Evolutionary conservation across 2,888 invertebrate species (phyloP).

Genomic region (Halictus quadricinctus): DNA sequence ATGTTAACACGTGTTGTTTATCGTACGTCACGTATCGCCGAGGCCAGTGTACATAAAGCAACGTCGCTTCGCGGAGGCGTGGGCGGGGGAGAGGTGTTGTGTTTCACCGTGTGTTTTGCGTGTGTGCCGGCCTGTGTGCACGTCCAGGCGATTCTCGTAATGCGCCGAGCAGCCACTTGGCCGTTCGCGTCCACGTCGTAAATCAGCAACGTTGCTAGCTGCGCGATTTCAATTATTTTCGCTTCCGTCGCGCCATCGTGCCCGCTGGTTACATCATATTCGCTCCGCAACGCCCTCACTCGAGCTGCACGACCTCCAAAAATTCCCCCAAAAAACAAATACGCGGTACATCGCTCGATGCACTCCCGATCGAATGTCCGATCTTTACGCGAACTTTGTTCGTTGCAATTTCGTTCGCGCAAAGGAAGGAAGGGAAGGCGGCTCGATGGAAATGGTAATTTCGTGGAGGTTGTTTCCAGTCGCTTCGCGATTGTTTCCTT

Average conservation of each 20-base stretch:
- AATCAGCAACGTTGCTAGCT: conserved; percentile 62
- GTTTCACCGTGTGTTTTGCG: conserved; percentile 32
- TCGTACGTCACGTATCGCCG: conserved; percentile 70
- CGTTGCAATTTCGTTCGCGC: neutral
- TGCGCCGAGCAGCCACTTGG: conserved; percentile 34
- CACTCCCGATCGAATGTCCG: neutral
- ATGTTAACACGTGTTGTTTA: conserved; percentile 73
- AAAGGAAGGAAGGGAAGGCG: too few relatives aligned
- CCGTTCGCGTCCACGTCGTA: conserved; percentile 44
- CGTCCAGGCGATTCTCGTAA: conserved; percentile 59
- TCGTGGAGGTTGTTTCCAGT: too few relatives aligned
- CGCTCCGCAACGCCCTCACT: neutral
- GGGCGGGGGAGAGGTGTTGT: conserved; percentile 38
- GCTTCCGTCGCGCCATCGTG: conserved; percentile 33
- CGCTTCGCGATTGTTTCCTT: too few relatives aligned
- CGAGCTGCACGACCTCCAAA: neutral
- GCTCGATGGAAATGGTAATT: too few relatives aligned
- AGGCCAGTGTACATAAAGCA: conserved; percentile 66
- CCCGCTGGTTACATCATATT: conserved; percentile 42
- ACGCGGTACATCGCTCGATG: neutral
- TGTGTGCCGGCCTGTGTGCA: conserved; percentile 18
- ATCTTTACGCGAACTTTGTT: too few relatives aligned
- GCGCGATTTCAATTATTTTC: conserved; percentile 62
- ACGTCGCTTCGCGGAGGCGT: conserved; percentile 31
- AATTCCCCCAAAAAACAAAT: neutral